A percentile compares a stretch with the other conserved stretches of the same genome.
phyloP scores from a whole-genome alignment of 2,113 vertebrate species.

The Opisthocomus hoazin region DNA sequence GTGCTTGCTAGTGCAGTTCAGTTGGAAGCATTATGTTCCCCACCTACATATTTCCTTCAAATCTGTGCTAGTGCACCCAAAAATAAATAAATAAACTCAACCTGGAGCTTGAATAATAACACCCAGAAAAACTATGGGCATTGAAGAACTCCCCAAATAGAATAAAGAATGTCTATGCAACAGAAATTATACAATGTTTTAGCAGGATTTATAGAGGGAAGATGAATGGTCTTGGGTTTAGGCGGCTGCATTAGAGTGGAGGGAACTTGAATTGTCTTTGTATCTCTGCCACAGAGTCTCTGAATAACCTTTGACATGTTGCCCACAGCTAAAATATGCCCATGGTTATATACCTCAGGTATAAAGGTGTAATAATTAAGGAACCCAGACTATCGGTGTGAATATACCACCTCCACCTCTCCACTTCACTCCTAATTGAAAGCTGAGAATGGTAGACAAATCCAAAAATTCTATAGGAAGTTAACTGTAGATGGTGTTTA shows the following conservation, averaged over 20 bases:
- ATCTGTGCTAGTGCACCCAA: neutral
- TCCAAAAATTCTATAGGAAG: neutral
- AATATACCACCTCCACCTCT: neutral
- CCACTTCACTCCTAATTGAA: neutral
- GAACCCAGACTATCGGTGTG: neutral
- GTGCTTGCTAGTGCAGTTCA: conserved; percentile 36
- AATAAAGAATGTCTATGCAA: neutral
- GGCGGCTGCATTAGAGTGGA: neutral
- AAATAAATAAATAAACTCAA: conserved; percentile 4
- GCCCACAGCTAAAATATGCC: neutral
- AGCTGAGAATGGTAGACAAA: neutral
- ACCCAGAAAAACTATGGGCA: neutral
- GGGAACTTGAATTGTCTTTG: neutral
- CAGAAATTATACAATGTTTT: neutral
- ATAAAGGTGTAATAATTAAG: neutral
- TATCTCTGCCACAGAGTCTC: neutral
- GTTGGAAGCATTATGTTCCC: conserved; percentile 53
- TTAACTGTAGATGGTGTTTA: neutral
- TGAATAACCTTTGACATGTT: neutral
- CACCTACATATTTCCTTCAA: conserved; percentile 57
- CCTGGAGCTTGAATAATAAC: neutral
- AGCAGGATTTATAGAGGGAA: neutral
- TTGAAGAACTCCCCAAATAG: neutral
- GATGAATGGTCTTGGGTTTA: neutral
- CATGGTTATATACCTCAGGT: neutral